Base-by-base conservation (phyloP, 2,113 vertebrate genomes). In the Gallinago jamesoni region DNA sequence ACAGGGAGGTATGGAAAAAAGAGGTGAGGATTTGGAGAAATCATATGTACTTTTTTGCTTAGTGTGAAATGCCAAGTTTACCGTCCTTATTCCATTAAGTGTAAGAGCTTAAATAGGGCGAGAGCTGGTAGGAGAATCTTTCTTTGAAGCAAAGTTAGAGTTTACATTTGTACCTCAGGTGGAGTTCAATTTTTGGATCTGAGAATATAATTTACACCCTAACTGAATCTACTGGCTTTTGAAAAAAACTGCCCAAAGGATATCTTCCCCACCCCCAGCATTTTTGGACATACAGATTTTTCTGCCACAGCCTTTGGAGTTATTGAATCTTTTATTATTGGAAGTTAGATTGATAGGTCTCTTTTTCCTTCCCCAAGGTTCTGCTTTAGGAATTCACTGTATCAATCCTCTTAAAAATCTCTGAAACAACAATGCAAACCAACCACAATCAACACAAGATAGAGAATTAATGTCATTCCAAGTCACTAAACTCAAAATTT, bases 201-300 rank as follows among this genome's bases (percentile, higher is more conserved):
- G 2, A 64, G 12, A 60, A 64, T 23, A 17, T 72, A 2, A 8
- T 9, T 77, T 70, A 6, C 1, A 12, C 11, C 21, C 2, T 15
- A 23, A 14, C 17, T 43, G 22, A 50, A 78, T 57, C 28, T 57
- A 6, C 10, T 37, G 12, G 7, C 24, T 17, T 43, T 37, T 75
- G 21, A 33, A 39, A 48, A 33, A 17, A 45, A 22, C 48, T 78
- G 15, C 73, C 56, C 45, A 23, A 45, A 77, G 59, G 68, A 30
- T 6, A 10, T 53, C 0, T 2, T 77, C 22, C 14, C 9, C 11
- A 31, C 2, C 1, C 14, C 4, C 33, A 57, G 2, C 6, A 4
- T 57, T 84, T 93, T 64, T 16, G 35, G 39, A 37, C 7, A 12
- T 7, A 20, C 0, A 3, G 25, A 17, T 47, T 75, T 82, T 93